These are phyloP conservation scores for Hypercompe scribonia DNA, from an alignment of 2,888 invertebrate genomes.

Conservation along the genomic window DNA sequence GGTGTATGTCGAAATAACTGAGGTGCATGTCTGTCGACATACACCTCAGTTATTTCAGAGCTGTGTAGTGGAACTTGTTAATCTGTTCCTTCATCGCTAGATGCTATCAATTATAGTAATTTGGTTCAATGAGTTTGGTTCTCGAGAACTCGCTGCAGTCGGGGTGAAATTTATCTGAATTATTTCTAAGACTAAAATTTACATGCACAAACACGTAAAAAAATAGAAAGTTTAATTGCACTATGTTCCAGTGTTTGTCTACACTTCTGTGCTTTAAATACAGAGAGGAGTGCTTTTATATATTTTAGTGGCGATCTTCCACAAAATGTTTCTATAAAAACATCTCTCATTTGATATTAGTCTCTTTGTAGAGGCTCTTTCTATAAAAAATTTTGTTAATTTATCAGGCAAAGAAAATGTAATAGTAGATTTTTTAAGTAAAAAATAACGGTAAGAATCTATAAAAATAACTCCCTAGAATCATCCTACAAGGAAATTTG, in stretches of 20 bases:
- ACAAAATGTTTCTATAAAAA: no score
- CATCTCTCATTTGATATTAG: no score
- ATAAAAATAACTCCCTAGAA: no score
- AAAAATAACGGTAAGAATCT: no score
- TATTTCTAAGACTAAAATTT: constrained; percentile 1
- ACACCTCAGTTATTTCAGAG: no score
- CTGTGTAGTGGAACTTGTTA: background rate
- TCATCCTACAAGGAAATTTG: no score
- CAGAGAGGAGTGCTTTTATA: no score
- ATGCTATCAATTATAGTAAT: constrained; percentile 15
- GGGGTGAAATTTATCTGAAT: constrained; percentile 5
- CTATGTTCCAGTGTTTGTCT: background rate
- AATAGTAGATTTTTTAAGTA: no score
- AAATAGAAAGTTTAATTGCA: background rate
- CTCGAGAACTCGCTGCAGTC: constrained; percentile 26
- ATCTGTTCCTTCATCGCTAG: background rate
- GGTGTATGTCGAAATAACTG: background rate
- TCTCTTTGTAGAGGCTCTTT: no score
- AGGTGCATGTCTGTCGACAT: background rate
- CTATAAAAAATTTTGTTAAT: no score
- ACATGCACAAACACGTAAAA: background rate
- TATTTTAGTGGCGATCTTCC: no score
- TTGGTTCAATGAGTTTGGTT: constrained; percentile 11
- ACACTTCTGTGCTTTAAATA: background rate
- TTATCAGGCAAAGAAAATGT: no score